phyloP scores from a whole-genome alignment of 2,888 invertebrate species.

The Drosophila sordidula region DNA sequence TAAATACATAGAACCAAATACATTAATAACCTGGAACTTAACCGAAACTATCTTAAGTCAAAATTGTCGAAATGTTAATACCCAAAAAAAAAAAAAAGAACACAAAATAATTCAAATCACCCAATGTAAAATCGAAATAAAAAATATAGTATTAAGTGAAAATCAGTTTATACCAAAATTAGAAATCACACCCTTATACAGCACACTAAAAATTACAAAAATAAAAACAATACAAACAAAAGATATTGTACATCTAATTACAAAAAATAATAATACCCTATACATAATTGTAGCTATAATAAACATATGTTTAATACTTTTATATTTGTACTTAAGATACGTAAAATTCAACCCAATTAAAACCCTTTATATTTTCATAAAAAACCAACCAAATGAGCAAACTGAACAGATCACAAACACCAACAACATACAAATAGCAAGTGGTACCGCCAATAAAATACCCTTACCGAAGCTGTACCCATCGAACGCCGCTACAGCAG shows the following conservation, averaged over 20 bases:
- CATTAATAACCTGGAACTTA: conserved; percentile 6
- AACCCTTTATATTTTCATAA: conserved; percentile 1
- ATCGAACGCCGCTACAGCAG: conserved; percentile 3
- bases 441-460: background rate
- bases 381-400: conserved; percentile 1
- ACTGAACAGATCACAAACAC: conserved; percentile 1
- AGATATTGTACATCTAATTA: background rate
- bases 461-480: conserved; percentile 7
- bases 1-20: conserved; percentile 20
- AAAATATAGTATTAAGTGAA: too few species aligned
- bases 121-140: too few species aligned
- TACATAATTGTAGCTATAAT: conserved; percentile 5
- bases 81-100: too few species aligned
- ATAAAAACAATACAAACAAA: background rate
- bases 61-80: too few species aligned
- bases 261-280: conserved; percentile 3
- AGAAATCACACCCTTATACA: too few species aligned
- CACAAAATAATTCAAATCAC: too few species aligned
- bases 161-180: too few species aligned
- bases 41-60: too few species aligned
- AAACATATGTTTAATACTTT: background rate
- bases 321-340: background rate
- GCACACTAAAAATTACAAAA: background rate
- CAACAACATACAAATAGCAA: background rate
- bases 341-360: conserved; percentile 1